Percentiles rank a stretch among this genome's conserved stretches.
phyloP scores from a whole-genome alignment of 2,113 vertebrate genomes.

The Actinemys pallida region DNA sequence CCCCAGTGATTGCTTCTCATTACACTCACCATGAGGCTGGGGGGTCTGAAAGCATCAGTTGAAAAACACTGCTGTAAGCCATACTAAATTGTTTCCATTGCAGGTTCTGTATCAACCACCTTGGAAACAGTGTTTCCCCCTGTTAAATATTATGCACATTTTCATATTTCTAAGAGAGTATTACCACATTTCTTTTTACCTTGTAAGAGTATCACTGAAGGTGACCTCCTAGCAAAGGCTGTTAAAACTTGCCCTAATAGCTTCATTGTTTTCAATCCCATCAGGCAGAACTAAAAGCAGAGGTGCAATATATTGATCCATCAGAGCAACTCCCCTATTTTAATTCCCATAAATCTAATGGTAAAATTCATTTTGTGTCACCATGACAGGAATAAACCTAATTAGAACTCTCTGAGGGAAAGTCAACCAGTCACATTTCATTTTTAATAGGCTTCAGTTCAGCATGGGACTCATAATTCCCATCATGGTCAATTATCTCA shows the following conservation, averaged over 20 bases:
- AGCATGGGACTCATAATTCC: not conserved
- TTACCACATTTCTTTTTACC: not conserved
- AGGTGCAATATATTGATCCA: conserved; percentile 10
- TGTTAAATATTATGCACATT: not conserved
- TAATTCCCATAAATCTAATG: not conserved
- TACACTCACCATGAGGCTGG: not conserved
- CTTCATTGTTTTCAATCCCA: not conserved
- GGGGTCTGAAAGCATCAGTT: not conserved
- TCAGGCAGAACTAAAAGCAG: not conserved
- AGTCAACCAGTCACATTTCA: not conserved
- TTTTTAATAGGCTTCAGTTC: not conserved
- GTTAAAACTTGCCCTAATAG: not conserved
- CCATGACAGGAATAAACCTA: not conserved
- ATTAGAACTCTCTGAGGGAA: not conserved
- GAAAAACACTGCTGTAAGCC: not conserved
- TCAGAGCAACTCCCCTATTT: conserved; percentile 2
- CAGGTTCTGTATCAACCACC: not conserved
- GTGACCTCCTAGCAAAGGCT: not conserved
- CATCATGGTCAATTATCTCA: conserved; percentile 8
- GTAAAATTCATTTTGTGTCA: not conserved
- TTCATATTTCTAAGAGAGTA: not conserved
- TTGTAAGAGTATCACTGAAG: not conserved
- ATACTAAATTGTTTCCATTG: not conserved
- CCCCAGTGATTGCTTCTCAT: not conserved
- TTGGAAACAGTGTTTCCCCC: not conserved